Percentiles rank a stretch among this genome's conserved stretches.
phyloP scores from a whole-genome alignment of 2,113 vertebrate genomes.

The Calidris pygmaea region DNA sequence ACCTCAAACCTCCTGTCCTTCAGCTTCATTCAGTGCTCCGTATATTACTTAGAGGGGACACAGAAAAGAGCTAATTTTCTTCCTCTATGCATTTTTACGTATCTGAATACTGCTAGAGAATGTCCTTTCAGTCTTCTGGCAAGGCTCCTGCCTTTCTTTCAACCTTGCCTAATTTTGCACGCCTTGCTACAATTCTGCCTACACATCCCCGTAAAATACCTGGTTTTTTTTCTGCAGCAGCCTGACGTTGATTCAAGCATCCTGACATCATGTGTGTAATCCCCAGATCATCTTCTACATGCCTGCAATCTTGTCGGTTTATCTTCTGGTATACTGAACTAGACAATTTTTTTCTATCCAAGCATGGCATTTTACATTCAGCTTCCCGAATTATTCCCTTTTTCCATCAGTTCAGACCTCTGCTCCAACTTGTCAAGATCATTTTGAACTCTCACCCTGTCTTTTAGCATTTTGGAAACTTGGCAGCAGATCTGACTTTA shows the following conservation, averaged over 20 bases:
- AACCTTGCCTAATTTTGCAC: not conserved
- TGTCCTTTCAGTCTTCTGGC: not conserved
- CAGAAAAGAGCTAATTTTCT: not conserved
- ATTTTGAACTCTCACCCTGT: not conserved
- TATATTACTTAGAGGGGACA: not conserved
- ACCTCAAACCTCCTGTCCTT: not conserved
- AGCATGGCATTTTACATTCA: not conserved
- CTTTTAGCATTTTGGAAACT: not conserved
- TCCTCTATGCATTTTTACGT: not conserved
- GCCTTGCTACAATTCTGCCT: not conserved
- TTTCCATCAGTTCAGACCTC: not conserved
- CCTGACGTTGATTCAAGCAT: not conserved
- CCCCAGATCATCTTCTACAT: not conserved
- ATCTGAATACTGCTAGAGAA: not conserved
- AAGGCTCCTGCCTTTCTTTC: not conserved
- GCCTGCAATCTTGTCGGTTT: not conserved
- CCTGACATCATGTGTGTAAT: not conserved
- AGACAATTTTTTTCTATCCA: not conserved
- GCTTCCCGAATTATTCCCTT: not conserved
- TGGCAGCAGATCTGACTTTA: not conserved
- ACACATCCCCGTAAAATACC: not conserved
- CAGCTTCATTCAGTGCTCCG: not conserved
- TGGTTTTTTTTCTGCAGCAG: not conserved
- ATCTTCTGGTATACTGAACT: not conserved
- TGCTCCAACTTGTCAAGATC: not conserved